Conservation (phyloP, 2,113 vertebrate genomes). For the Orcinus orca region DNA sequence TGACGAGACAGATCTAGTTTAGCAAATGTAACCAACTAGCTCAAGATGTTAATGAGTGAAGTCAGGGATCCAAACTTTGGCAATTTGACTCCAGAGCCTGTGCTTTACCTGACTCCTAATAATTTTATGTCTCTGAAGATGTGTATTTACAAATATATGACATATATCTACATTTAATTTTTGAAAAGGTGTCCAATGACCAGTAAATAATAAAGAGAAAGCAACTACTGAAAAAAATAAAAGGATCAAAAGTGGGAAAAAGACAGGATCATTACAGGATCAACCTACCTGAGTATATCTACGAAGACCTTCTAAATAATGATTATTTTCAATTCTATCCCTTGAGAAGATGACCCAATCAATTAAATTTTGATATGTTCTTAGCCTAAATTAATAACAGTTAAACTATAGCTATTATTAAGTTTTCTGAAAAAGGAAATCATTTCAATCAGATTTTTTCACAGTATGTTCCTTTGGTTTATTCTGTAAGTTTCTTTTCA, state of each 20-base stretch:
- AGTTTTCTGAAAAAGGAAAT: not conserved
- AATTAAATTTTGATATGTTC: not conserved
- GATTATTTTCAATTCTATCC: not conserved
- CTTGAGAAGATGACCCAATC: conserved; percentile 5
- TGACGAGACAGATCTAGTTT: not conserved
- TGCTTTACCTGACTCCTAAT: not conserved
- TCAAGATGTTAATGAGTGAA: not conserved
- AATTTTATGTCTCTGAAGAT: not conserved
- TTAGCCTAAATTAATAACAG: not conserved
- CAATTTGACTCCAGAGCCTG: not conserved
- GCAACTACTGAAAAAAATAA: not conserved
- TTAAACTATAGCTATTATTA: not conserved
- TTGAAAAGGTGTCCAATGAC: not conserved
- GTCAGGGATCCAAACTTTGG: not conserved
- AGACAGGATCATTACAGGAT: not conserved
- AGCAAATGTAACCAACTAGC: not conserved
- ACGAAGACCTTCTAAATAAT: not conserved
- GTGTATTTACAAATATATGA: not conserved
- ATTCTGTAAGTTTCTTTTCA: not conserved
- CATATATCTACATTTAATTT: not conserved
- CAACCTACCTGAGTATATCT: not conserved
- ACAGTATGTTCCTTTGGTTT: not conserved
- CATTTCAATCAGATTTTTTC: not conserved
- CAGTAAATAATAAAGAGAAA: not conserved
- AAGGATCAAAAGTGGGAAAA: not conserved